Conservation (phyloP, 2,888 invertebrate species). For the Cantharis flavilabris region DNA sequence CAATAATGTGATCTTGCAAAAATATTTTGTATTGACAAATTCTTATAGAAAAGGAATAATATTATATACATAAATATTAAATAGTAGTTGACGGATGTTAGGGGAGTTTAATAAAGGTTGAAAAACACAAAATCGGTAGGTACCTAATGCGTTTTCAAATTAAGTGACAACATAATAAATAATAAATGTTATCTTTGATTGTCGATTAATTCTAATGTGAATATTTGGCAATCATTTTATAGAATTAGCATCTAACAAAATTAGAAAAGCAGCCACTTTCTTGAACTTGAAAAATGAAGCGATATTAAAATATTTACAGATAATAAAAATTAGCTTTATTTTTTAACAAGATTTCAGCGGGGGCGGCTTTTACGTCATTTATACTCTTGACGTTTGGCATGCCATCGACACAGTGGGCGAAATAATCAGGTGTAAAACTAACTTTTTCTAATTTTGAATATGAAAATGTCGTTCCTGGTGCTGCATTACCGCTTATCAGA, state of each 20-base stretch:
- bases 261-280: slow-evolving; percentile 6
- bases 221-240: neutral
- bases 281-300: slow-evolving; percentile 19
- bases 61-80: neutral
- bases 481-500: neutral
- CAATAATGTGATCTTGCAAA: no score
- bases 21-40: no score
- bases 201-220: neutral
- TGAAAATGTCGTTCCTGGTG: neutral
- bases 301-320: slow-evolving; percentile 19
- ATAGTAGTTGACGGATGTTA: neutral
- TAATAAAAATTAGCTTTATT: slow-evolving; percentile 25
- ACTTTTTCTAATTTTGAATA: slow-evolving; percentile 21
- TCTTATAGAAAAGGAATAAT: neutral
- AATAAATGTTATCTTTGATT: neutral
- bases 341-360: slow-evolving; percentile 36
- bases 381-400: slow-evolving; percentile 42
- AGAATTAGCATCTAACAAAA: neutral
- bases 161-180: neutral
- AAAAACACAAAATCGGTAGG: neutral
- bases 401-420: slow-evolving; percentile 38
- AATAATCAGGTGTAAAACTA: slow-evolving; percentile 36
- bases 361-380: slow-evolving; percentile 42
- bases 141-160: neutral
- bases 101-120: neutral